These are phyloP conservation scores for Trachurus trachurus DNA, from an alignment of 2,797 vertebrate species.

Conservation along the genomic window DNA sequence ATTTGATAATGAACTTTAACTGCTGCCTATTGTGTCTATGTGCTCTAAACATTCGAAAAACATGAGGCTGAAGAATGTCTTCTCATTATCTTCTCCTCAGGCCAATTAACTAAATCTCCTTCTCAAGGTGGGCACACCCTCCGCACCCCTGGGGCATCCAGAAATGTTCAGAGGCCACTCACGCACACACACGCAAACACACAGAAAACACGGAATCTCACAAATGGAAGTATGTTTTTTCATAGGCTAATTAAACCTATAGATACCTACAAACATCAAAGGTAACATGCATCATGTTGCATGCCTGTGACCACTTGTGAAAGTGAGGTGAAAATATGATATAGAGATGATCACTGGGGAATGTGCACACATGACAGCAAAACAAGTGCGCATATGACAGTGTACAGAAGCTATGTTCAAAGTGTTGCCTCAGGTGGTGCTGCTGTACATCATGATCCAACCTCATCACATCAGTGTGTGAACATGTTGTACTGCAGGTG, in stretches of 20 bases:
- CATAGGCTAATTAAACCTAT: too few relatives aligned
- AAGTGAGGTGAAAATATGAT: not conserved
- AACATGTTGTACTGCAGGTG: not conserved
- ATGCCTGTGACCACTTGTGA: not conserved
- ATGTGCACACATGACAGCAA: not conserved
- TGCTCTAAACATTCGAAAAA: not conserved
- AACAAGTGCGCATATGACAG: conserved; percentile 6
- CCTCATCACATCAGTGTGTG: not conserved
- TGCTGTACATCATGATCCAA: not conserved
- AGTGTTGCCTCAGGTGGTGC: not conserved
- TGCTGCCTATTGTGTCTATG: not conserved
- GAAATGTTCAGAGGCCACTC: not conserved
- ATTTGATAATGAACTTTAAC: not conserved
- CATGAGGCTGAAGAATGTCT: conserved; percentile 19
- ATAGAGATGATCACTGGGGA: not conserved
- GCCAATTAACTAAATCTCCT: conserved; percentile 38
- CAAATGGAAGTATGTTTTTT: not conserved
- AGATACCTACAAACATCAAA: too few relatives aligned
- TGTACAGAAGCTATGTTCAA: not conserved
- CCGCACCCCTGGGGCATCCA: conserved; percentile 7
- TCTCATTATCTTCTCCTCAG: conserved; percentile 27
- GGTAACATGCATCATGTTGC: too few relatives aligned
- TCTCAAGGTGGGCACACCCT: conserved; percentile 18
- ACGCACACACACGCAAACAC: not conserved
- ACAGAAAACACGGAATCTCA: not conserved